phyloP scores from a whole-genome alignment of 2,888 invertebrate genomes.

The Cephonodes hylas region DNA sequence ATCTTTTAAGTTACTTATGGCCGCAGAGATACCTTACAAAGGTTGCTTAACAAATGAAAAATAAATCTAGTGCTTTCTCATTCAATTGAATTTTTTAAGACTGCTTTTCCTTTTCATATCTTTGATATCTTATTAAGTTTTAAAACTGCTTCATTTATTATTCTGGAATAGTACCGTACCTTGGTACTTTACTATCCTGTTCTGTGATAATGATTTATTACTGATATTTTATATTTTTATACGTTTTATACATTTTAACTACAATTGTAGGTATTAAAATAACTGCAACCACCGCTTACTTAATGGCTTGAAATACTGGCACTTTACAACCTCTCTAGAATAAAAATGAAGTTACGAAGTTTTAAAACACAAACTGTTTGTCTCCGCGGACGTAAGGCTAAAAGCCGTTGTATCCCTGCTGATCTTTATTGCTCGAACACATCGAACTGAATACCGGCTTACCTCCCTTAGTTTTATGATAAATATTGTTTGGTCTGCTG shows the following conservation, averaged over 20 bases:
- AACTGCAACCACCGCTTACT: not conserved
- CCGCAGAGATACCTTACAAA: too few relatives aligned
- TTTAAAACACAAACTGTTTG: constrained; percentile 7
- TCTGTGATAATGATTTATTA: not conserved
- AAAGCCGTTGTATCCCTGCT: not conserved
- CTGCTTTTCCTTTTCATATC: too few relatives aligned
- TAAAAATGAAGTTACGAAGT: not conserved
- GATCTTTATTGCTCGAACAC: constrained; percentile 11
- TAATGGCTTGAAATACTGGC: not conserved
- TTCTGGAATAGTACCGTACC: too few relatives aligned
- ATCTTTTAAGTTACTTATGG: too few relatives aligned
- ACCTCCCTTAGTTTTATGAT: constrained; percentile 12
- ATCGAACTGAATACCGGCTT: constrained; percentile 12
- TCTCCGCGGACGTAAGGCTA: not conserved
- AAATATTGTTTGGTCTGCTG: constrained; percentile 13
- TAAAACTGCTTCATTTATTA: too few relatives aligned
- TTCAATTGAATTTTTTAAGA: too few relatives aligned
- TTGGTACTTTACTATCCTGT: not conserved
- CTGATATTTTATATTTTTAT: not conserved
- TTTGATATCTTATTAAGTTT: not conserved
- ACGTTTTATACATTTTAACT: too few relatives aligned
- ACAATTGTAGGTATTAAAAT: not conserved
- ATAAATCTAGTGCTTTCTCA: too few relatives aligned
- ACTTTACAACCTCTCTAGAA: not conserved
- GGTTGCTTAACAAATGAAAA: too few relatives aligned